Evolutionary conservation across 1,140 invertebrate species (phyloP).

Genomic region (Hylaeus anthracinus): DNA sequence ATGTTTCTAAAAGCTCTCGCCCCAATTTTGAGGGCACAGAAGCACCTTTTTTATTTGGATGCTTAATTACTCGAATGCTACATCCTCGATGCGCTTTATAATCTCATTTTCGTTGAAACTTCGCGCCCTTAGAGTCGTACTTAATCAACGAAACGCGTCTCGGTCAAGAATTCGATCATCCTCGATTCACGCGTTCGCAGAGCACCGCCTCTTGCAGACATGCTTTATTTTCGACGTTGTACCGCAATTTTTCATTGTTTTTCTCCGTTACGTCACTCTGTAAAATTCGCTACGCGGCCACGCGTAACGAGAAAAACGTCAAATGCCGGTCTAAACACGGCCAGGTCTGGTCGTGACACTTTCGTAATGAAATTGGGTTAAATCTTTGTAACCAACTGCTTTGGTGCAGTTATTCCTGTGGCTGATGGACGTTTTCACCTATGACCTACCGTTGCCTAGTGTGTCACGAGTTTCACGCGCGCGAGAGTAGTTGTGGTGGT

Average conservation of each 20-base stretch:
- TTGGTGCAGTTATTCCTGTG: background rate
- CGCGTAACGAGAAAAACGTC: slow-evolving; percentile 48
- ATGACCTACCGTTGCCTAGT: background rate
- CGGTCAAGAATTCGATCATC: too few relatives aligned
- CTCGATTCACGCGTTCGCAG: too few relatives aligned
- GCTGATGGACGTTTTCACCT: background rate
- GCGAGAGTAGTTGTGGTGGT: too few relatives aligned
- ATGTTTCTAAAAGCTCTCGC: too few relatives aligned
- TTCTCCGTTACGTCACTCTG: background rate
- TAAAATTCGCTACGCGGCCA: slow-evolving; percentile 32
- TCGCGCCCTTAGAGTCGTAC: too few relatives aligned
- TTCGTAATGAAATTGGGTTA: slow-evolving; percentile 55
- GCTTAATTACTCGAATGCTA: too few relatives aligned
- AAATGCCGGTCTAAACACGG: slow-evolving; percentile 51
- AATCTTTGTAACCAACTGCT: slow-evolving; percentile 28
- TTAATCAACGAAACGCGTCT: too few relatives aligned
- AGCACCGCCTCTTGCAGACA: background rate
- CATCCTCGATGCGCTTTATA: too few relatives aligned
- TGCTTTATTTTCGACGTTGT: background rate
- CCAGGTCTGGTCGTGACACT: slow-evolving; percentile 59
- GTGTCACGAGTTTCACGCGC: too few relatives aligned
- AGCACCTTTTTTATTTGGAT: too few relatives aligned
- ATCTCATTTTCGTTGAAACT: too few relatives aligned
- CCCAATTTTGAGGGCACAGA: too few relatives aligned
- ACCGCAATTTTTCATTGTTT: slow-evolving; percentile 14